phyloP scores from a whole-genome alignment of 2,113 vertebrate genomes.

The Polypterus bichir region DNA sequence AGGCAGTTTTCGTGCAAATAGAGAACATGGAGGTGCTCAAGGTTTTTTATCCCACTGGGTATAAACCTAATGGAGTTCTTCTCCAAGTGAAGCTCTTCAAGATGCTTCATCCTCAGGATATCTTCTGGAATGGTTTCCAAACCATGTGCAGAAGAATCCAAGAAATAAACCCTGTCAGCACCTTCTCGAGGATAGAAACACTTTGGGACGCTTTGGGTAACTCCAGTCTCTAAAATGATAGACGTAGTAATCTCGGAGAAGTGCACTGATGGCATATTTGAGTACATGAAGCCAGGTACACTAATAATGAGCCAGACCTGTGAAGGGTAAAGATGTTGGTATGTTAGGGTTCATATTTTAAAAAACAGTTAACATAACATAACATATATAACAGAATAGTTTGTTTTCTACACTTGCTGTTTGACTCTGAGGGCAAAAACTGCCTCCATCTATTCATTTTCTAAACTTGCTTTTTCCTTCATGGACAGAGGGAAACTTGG shows the following conservation, averaged over 20 bases:
- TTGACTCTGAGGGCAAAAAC: too few species aligned
- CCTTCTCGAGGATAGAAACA: not conserved
- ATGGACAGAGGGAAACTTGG: too few species aligned
- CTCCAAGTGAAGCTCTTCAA: constrained; percentile 48
- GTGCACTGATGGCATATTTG: not conserved
- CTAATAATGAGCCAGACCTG: too few species aligned
- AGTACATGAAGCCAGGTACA: too few species aligned
- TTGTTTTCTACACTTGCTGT: too few species aligned
- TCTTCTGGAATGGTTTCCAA: constrained; percentile 21
- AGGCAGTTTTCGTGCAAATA: constrained; percentile 42
- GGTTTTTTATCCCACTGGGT: constrained; percentile 23
- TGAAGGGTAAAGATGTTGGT: too few species aligned
- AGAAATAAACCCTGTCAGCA: constrained; percentile 29
- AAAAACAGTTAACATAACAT: too few species aligned
- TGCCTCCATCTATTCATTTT: too few species aligned
- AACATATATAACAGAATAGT: too few species aligned
- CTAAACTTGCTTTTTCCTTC: too few species aligned
- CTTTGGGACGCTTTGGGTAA: not conserved
- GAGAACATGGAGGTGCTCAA: constrained; percentile 31
- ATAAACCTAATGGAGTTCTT: constrained; percentile 34
- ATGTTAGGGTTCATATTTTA: too few species aligned
- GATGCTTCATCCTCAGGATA: constrained; percentile 30
- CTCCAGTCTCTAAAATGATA: not conserved
- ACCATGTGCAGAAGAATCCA: constrained; percentile 28
- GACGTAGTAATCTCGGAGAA: not conserved